These are phyloP conservation scores for Polyommatus iphigenia DNA, from an alignment of 2,888 invertebrate genomes.

Conservation along the genomic window DNA sequence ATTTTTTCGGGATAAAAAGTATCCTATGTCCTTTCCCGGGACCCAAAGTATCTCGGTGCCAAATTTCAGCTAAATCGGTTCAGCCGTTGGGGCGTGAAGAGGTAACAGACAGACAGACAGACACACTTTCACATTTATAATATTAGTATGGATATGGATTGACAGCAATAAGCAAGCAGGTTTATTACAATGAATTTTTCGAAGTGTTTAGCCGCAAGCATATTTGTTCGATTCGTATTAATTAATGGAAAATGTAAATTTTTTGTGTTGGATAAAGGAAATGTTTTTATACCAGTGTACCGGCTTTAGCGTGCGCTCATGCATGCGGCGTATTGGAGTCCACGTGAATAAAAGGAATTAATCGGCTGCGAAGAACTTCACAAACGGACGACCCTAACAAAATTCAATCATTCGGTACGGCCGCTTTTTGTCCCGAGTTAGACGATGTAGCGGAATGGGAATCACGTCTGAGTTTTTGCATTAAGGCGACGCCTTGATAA, in stretches of 20 bases:
- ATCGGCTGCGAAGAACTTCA: constrained; percentile 31
- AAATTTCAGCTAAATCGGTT: too few relatives aligned
- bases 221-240: neutral
- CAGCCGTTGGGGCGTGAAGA: too few relatives aligned
- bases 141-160: too few relatives aligned
- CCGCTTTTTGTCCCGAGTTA: neutral
- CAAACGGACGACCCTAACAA: constrained; percentile 31
- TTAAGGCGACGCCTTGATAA: too few relatives aligned
- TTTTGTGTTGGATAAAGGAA: neutral
- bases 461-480: too few relatives aligned
- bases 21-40: too few relatives aligned
- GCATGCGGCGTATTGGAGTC: constrained; percentile 17
- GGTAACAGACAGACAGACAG: too few relatives aligned
- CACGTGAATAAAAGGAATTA: constrained; percentile 32
- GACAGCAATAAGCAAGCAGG: neutral
- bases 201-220: neutral
- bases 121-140: too few relatives aligned
- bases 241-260: constrained; percentile 2
- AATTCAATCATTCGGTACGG: constrained; percentile 31
- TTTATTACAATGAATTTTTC: neutral
- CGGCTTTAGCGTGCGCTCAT: constrained; percentile 20
- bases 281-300: constrained; percentile 12
- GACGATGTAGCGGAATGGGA: neutral
- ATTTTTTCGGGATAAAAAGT: too few relatives aligned
- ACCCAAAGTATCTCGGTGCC: too few relatives aligned